Evolutionary conservation across 2,888 invertebrate genomes (phyloP).

Genomic region (Rotaria macrura): DNA sequence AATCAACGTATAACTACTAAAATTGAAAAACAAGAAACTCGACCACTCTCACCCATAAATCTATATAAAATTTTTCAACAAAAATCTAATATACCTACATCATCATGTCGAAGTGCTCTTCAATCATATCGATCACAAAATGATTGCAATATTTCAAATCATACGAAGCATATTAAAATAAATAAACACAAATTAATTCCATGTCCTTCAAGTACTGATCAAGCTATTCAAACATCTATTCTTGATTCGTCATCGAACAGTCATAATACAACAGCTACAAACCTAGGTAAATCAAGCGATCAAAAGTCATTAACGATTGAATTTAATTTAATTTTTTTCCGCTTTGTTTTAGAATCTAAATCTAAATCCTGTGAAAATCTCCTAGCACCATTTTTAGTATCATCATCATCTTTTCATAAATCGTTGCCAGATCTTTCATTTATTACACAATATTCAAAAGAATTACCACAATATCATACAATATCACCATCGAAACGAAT

Average conservation of each 20-base stretch:
- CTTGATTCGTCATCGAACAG: background rate
- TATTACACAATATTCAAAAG: conserved; percentile 6
- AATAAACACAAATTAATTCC: too few relatives aligned
- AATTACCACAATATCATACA: background rate
- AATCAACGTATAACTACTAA: background rate
- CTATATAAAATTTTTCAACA: background rate
- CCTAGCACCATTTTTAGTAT: too few relatives aligned
- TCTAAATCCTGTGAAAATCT: background rate
- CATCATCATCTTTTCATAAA: background rate
- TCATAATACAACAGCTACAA: background rate
- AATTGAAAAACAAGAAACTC: background rate
- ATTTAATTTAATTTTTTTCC: too few relatives aligned
- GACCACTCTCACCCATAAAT: background rate
- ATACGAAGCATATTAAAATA: background rate
- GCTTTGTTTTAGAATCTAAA: background rate
- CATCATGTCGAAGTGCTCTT: background rate
- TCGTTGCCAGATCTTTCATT: conserved; percentile 1
- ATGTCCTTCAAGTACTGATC: background rate
- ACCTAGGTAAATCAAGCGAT: background rate
- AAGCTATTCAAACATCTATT: conserved; percentile 2
- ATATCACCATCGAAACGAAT: background rate
- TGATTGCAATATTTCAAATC: background rate
- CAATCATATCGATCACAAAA: background rate
- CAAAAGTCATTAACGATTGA: too few relatives aligned
- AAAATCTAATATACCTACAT: background rate